Base-by-base conservation (phyloP, 2,113 vertebrate genomes). In the Strix uralensis region DNA sequence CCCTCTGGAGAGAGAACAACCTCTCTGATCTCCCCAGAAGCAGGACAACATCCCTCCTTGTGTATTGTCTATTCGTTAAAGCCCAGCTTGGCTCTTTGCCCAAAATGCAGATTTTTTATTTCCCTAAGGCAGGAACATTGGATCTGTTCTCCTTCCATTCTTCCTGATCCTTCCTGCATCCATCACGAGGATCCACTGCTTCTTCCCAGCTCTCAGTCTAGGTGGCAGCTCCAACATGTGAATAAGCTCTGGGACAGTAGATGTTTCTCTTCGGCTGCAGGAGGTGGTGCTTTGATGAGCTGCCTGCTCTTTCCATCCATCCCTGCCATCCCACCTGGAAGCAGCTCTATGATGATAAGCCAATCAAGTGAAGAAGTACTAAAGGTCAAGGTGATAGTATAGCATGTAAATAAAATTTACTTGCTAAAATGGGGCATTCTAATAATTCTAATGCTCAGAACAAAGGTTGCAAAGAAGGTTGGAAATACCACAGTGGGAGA, bases 301-400 rank as follows among this genome's bases (percentile, higher is more conserved):
- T 91, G 55, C 40, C 74, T 84, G 73, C 58, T 95, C 84, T 71
- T 84, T 73, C 82, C 82, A 71, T 86, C 93, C 74, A 66, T 55
- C 67, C 51, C 59, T 88, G 62, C 58, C 71, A 34, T 83, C 61
- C 58, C 66, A 80, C 73, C 73, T 87, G 73, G 71, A 88, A 74
- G 78, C 65, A 89, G 74, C 46, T 86, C 42, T 73, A n/a, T 52
- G 47, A 36, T 9, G 61, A 57, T 51, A 91, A 93, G n/a, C 58
- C 47, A 86, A 54, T 54, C 73, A 92, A 86, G 62, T 12, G 54
- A 86, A 75, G 75, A 61, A 94, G 32, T 77, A 82, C 42, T 67
- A 95, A 96, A 95, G 78, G 61, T 88, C 93, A 95, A 80, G 86
- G 86, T 58, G 69, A 71, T 54, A 73, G 58, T 16, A 94, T 46